These are phyloP conservation scores for Heliconius melpomene DNA, from an alignment of 1,140 invertebrate species.

Conservation along the genomic window DNA sequence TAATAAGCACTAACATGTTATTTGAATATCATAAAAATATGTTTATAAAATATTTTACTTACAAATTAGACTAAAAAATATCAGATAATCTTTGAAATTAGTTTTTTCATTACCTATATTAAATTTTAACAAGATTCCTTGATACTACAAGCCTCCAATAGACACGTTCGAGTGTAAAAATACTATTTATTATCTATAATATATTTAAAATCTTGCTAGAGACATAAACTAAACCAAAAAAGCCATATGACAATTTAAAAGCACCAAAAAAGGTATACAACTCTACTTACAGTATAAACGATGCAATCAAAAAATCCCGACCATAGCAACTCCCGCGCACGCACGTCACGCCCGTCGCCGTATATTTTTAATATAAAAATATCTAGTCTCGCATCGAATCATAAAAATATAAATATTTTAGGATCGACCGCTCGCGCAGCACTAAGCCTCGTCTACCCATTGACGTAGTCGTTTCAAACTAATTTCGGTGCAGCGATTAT, in stretches of 20 bases:
- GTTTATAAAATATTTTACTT: too few relatives aligned
- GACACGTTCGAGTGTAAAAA: neutral
- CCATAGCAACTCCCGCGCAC: conserved; percentile 54
- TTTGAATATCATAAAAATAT: too few relatives aligned
- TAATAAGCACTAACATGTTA: too few relatives aligned
- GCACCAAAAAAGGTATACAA: conserved; percentile 42
- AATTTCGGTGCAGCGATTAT: conserved; percentile 79
- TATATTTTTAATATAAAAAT: conserved; percentile 78
- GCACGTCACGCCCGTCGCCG: conserved; percentile 64
- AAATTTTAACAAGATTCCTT: too few relatives aligned
- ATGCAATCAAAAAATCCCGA: conserved; percentile 55
- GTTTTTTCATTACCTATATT: too few relatives aligned
- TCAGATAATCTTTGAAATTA: too few relatives aligned
- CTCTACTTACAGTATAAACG: conserved; percentile 56
- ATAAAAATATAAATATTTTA: conserved; percentile 79
- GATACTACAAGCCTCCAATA: too few relatives aligned
- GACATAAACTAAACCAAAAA: neutral
- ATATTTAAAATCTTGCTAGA: neutral
- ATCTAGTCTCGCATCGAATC: conserved; percentile 70
- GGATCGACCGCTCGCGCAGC: conserved; percentile 68
- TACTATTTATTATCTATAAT: neutral
- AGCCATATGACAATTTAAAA: neutral
- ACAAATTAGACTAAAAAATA: too few relatives aligned
- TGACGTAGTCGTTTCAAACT: conserved; percentile 79
- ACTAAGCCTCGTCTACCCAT: conserved; percentile 68